Base-by-base conservation (phyloP, 2,113 vertebrate species). In the Calyptommatus sinebrachiatus region DNA sequence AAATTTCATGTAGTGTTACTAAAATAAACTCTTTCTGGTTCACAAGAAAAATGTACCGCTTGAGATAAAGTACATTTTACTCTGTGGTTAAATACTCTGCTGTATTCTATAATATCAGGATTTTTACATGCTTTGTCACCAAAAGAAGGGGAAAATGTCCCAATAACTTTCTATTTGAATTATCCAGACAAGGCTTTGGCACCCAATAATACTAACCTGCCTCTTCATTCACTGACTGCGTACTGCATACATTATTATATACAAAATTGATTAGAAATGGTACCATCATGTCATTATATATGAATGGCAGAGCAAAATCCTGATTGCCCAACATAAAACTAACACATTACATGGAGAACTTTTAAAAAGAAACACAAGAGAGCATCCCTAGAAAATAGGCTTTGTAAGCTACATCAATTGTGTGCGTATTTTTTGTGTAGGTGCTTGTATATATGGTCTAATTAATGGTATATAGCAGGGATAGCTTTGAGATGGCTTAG, bases 151-250 rank as follows among this genome's bases (percentile, higher is more conserved):
- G 92, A 78, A 90, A 96, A 94, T 91, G 89, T 86, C 81, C 66
- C 81, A 81, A 87, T 88, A 87, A 85, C 86, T 87, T 80, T 46
- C 35, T 71, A 87, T 90, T 90, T 92, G 95, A 94, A 95, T 93
- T 88, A 94, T 95, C 94, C 96, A 97, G 97, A 97, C 96, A 97
- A 97, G 97, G 96, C 96, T 98, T 97, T 92, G 94, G 88, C 93
- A 86, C 90, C 89, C 90, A 31, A 57, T 88, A 85, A 85, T 82
- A 89, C 86, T 90, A 93, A 90, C 41, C 86, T 90, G 83, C 85
- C 85, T 78, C 88, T 90, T 87, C 80, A 81, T 79, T 84, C 78
- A 86, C 78, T 88, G 81, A 84, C 85, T 78, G 76, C 72, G 74
- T 80, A 86, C 84, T 88, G 61, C 48, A 77, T 76, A 91, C 86